phyloP scores from a whole-genome alignment of 2,888 invertebrate species.

The Plagodis dolabraria region DNA sequence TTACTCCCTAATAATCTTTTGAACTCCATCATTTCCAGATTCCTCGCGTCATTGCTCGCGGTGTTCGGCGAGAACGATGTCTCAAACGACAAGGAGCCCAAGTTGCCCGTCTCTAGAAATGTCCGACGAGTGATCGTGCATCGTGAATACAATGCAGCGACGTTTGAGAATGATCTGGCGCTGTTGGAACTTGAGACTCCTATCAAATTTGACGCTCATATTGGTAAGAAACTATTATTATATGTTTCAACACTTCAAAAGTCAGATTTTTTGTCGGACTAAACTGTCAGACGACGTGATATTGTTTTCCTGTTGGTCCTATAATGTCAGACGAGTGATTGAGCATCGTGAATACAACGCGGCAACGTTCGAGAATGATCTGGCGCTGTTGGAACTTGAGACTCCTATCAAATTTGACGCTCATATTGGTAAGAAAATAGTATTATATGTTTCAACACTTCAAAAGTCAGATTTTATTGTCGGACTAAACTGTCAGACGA shows the following conservation, averaged over 20 bases:
- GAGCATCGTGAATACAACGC: conserved; percentile 95
- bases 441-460: neutral
- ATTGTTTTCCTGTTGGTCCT: too few species aligned
- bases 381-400: conserved; percentile 94
- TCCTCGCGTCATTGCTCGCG: conserved; percentile 94
- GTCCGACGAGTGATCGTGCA: conserved; percentile 95
- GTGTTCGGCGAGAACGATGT: conserved; percentile 97
- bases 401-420: conserved; percentile 92
- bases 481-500: too few species aligned
- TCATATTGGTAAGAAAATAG: conserved; percentile 88
- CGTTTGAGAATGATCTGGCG: conserved; percentile 96
- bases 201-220: conserved; percentile 93
- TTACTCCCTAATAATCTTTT: too few species aligned
- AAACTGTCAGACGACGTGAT: too few species aligned
- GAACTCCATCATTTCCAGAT: conserved; percentile 74
- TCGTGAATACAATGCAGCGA: conserved; percentile 94
- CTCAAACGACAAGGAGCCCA: conserved; percentile 92
- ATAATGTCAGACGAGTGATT: conserved; percentile 94
- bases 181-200: conserved; percentile 93
- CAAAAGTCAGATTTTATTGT: neutral
- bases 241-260: neutral
- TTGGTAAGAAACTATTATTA: conserved; percentile 79
- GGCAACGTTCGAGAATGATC: conserved; percentile 95
- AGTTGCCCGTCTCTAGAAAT: conserved; percentile 91
- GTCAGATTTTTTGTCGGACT: too few species aligned